Evolutionary conservation across 1,140 invertebrate genomes (phyloP).

Genomic region (Drosophila ambigua): DNA sequence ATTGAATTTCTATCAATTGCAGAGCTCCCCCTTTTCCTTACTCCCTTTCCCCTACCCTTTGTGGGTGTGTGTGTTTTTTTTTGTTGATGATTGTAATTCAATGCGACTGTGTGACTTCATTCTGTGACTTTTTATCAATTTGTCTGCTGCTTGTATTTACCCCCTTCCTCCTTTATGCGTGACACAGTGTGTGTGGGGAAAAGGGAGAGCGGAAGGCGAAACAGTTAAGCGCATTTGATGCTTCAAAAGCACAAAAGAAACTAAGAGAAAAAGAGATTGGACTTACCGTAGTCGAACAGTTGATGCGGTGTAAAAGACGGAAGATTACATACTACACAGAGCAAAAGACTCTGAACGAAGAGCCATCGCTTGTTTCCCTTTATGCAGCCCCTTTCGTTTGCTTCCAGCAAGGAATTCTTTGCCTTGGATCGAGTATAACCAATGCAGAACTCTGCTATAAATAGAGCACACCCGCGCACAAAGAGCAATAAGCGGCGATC

Average conservation of each 20-base stretch:
- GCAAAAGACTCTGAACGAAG: too few relatives aligned
- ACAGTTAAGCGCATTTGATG: slow-evolving; percentile 65
- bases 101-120: slow-evolving; percentile 51
- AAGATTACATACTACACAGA: too few relatives aligned
- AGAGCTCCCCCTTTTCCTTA: not conserved
- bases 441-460: too few relatives aligned
- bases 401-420: too few relatives aligned
- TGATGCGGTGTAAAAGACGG: slow-evolving; percentile 4
- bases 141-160: slow-evolving; percentile 35
- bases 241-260: slow-evolving; percentile 15
- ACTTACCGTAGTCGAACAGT: not conserved
- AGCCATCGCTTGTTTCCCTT: too few relatives aligned
- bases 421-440: too few relatives aligned
- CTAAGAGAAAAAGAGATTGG: slow-evolving; percentile 3
- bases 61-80: not conserved
- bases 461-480: too few relatives aligned
- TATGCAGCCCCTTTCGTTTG: too few relatives aligned
- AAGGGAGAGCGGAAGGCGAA: slow-evolving; percentile 9
- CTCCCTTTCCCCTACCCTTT: not conserved
- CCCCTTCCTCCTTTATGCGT: slow-evolving; percentile 15
- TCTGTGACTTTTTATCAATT: slow-evolving; percentile 60
- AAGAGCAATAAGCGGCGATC: too few relatives aligned
- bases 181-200: slow-evolving; percentile 8
- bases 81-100: slow-evolving; percentile 36
- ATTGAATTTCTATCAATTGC: slow-evolving; percentile 16